phyloP scores from a whole-genome alignment of 2,113 vertebrate species.

The Embiotoca jacksoni region DNA sequence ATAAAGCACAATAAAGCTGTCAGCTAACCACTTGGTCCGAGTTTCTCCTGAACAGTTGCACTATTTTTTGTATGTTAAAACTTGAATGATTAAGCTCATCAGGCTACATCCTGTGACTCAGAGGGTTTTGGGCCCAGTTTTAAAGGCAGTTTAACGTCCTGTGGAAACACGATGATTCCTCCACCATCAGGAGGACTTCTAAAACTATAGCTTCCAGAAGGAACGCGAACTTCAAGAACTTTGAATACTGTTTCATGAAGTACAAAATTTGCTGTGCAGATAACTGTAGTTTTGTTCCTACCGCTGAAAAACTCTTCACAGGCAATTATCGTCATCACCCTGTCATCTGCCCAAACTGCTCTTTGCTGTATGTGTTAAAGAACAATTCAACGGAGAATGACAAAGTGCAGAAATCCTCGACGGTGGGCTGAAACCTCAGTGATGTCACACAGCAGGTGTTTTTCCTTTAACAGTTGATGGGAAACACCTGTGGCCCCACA shows the following conservation, averaged over 20 bases:
- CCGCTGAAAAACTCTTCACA: too few species aligned
- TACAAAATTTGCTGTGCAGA: neutral
- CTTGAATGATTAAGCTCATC: neutral
- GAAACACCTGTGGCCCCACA: conserved; percentile 51
- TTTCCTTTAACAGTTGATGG: conserved; percentile 44
- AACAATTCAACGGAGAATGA: neutral
- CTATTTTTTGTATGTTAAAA: neutral
- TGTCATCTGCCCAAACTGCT: neutral
- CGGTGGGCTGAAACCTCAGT: conserved; percentile 14
- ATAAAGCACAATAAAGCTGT: neutral
- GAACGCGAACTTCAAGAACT: too few species aligned
- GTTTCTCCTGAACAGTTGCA: neutral
- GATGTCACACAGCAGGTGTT: conserved; percentile 41
- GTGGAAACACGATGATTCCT: neutral
- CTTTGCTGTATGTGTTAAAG: neutral
- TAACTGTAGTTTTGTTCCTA: too few species aligned
- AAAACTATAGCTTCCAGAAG: too few species aligned
- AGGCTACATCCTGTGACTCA: conserved; percentile 15
- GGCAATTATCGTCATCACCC: too few species aligned
- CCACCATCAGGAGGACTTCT: neutral
- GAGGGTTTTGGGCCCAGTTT: neutral
- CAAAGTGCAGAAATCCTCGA: neutral
- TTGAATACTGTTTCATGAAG: neutral
- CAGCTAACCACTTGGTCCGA: neutral
- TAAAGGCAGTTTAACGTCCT: neutral